Evolutionary conservation across 2,113 vertebrate genomes (phyloP).

Genomic region (Lamprotornis superbus): DNA sequence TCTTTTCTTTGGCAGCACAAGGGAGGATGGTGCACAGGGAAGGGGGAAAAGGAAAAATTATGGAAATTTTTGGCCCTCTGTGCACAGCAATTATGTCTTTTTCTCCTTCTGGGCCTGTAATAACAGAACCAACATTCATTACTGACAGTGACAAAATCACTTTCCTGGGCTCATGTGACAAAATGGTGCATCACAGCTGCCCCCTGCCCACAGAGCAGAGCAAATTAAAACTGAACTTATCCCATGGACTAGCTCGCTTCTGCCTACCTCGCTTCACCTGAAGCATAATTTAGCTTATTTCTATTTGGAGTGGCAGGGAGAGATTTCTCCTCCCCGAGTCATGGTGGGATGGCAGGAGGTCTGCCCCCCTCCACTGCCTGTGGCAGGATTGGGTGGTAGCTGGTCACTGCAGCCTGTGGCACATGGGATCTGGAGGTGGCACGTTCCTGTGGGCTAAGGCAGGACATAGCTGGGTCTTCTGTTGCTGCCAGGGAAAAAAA

Average conservation of each 20-base stretch:
- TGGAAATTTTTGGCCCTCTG: not conserved
- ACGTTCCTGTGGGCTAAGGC: not conserved
- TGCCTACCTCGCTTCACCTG: not conserved
- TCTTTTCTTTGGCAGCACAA: slow-evolving; percentile 63
- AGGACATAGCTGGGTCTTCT: not conserved
- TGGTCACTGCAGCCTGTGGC: not conserved
- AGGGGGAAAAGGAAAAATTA: not conserved
- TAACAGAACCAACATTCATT: not conserved
- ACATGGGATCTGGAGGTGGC: fast-evolving
- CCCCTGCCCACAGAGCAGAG: not conserved
- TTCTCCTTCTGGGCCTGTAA: not conserved
- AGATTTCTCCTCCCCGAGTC: fast-evolving
- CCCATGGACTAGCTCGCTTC: not conserved
- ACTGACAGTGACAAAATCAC: not conserved
- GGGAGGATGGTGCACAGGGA: not conserved
- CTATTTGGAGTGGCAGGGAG: not conserved
- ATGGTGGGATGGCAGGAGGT: not conserved
- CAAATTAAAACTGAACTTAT: not conserved
- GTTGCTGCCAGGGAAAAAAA: not conserved
- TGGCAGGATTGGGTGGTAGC: not conserved
- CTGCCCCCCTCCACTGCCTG: not conserved
- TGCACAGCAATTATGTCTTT: not conserved
- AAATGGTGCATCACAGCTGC: not conserved
- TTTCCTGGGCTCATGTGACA: not conserved
- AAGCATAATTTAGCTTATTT: not conserved